Evolutionary conservation across 1,140 invertebrate genomes (phyloP).

Genomic region (Papilio polytes): DNA sequence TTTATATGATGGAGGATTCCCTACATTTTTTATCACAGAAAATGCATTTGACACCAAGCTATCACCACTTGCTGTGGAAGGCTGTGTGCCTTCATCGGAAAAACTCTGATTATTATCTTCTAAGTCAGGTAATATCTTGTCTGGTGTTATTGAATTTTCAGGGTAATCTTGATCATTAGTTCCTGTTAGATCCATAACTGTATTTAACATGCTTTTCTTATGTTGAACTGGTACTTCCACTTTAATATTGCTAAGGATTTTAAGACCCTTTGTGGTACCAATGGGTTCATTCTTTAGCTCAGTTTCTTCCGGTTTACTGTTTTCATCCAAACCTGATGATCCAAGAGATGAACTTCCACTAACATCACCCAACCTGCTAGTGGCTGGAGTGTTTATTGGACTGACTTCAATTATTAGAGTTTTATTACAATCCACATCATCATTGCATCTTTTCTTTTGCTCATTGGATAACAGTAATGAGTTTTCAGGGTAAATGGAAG

Average conservation of each 20-base stretch:
- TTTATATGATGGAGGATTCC: conserved; percentile 66
- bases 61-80: conserved; percentile 53
- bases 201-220: conserved; percentile 77
- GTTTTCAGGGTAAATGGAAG: conserved; percentile 60
- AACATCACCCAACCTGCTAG: conserved; percentile 33
- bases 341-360: conserved; percentile 42
- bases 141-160: conserved; percentile 57
- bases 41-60: conserved; percentile 71
- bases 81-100: conserved; percentile 54
- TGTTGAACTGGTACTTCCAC: conserved; percentile 80
- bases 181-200: conserved; percentile 78
- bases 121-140: conserved; percentile 74
- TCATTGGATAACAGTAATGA: conserved; percentile 48
- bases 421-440: conserved; percentile 65
- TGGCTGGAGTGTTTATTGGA: conserved; percentile 56
- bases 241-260: conserved; percentile 82
- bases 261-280: conserved; percentile 72
- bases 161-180: conserved; percentile 67
- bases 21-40: conserved; percentile 79
- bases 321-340: conserved; percentile 41
- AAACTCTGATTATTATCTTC: conserved; percentile 60
- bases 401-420: conserved; percentile 76
- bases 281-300: conserved; percentile 57
- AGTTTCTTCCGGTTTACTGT: conserved; percentile 49
- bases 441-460: conserved; percentile 53